Base-by-base conservation (phyloP, 1,140 invertebrate genomes). In the Sarcophaga bullata region DNA sequence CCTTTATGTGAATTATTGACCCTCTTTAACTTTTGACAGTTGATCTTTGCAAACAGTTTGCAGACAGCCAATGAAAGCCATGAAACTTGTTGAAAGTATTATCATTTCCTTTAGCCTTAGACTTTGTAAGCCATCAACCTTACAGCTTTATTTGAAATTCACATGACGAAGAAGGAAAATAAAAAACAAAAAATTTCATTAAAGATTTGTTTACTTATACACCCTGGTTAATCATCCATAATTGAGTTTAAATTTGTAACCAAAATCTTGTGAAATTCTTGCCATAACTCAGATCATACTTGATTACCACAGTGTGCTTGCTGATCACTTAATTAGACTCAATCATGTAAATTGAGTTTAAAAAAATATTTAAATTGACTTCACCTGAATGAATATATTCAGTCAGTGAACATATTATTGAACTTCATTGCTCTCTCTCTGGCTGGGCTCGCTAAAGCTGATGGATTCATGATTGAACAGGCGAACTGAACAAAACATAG, bases 321-420 rank as follows among this genome's bases (percentile, higher is more conserved):
- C 48, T 78, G 75, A 78, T 78, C 75, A 78, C 75, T 78, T 78
- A 78, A 78, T 78, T 78, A 78, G 75, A 78, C 75, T 52, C 75
- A 78, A 78, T 78, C 75, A 78, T 52, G 75, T 78, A 78, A 78
- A 78, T 78, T 78, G 75, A 78, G n/a, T 78, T 78, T 50, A 78
- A 10, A 78, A 37, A 78, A 78, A 78, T 78, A 78, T 78, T 78
- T 78, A 78, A 78, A 78, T 78, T 78, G 48, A 52, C 75, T 78
- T 19, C 49, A 50, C 48, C 50, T 52, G 75, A 78, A 78, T 78
- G 73, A 48, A 48, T 76, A 58, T 58, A 58, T 58, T 58, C 54
- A 58, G 13, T 58, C 25, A 37, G 25, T 37, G 4, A 37, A 37
- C 25, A n/a, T 58, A 58, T n/a, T 58, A 58, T n/a, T 15, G 54